Evolutionary conservation across 1,140 invertebrate genomes (phyloP), one percentile per base, ranked within the genome.

Genomic region (Drosophila albomicans): DNA sequence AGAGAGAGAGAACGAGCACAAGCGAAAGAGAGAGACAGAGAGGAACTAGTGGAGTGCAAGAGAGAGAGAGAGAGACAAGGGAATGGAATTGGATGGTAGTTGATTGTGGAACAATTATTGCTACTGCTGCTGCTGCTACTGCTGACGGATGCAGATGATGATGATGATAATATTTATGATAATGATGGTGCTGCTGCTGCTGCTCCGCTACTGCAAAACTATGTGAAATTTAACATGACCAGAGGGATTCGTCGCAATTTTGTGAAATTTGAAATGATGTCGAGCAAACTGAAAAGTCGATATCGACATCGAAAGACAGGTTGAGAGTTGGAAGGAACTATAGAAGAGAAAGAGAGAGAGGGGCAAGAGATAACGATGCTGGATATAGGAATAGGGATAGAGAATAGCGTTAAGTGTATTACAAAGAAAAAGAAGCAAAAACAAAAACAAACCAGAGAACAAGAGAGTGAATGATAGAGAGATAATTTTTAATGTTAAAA

Each of bases 211-310:
- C 61, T 71, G 76, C 68, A 67, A 62, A 62, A 78, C 72, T 78
- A 63, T 59, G 73, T 59, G 70, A 71, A 74, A 68, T 68, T 78
- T 59, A 78, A 78, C 70, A 75, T 68, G 59, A 32, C 45, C 41
- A 61, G 28, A 67, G 28, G 80, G 85, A 84, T 81, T 88, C 78
- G 52, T 78, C 74, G 68, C 51, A 78, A 79, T 73, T 74, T 79
- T 68, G 54, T 68, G 56, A 76, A 82, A 68, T 79, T 75, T 79
- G 56, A 68, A 66, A 28, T 48, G 48, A 71, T 62, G 66, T 49
- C 48, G 35, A 69, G 57, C 5, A 52, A 28, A 30, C 10, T 30
- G n/a, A 10, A 8, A 41, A 61, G 32, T 32, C 32, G 32, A 35
- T 35, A 6, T 41, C 4, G 35, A 57, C 20, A n/a, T 10, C 7